Conservation (phyloP, 2,888 invertebrate species). For the Caenorhabditis virilis region DNA sequence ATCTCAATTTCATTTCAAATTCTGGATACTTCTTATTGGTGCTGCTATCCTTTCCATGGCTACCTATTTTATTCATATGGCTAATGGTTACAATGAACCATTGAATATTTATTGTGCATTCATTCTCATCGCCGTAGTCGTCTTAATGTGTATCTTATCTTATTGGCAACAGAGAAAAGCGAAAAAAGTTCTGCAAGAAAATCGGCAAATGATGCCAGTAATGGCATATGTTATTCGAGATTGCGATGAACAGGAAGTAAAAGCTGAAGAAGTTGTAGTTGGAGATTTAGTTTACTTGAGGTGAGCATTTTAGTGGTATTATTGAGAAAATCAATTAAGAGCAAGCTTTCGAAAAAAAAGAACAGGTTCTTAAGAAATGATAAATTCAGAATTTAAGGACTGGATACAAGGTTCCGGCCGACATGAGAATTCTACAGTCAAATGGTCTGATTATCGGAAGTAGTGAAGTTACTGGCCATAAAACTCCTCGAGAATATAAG, state of each 20-base stretch:
- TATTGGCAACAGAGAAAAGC: conserved; percentile 66
- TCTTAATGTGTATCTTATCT: conserved; percentile 60
- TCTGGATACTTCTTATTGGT: conserved; percentile 63
- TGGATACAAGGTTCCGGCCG: conserved; percentile 67
- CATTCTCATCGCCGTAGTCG: conserved; percentile 62
- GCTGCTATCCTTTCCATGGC: conserved; percentile 58
- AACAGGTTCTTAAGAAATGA: too few relatives aligned
- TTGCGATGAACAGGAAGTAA: conserved; percentile 80
- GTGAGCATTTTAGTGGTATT: too few relatives aligned
- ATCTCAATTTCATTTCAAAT: conserved; percentile 65
- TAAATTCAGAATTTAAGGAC: conserved; percentile 35
- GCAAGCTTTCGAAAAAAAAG: too few relatives aligned
- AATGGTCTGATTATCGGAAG: conserved; percentile 67
- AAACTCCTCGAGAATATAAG: conserved; percentile 36
- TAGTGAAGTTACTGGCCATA: conserved; percentile 50
- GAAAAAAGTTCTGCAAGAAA: conserved; percentile 57
- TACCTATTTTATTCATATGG: conserved; percentile 65
- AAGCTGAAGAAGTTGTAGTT: conserved; percentile 66
- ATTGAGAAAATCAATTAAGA: too few relatives aligned
- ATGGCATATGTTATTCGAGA: conserved; percentile 77
- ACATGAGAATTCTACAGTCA: conserved; percentile 65
- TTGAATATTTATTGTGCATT: conserved; percentile 64
- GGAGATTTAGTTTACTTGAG: conserved; percentile 52
- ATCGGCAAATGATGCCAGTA: conserved; percentile 57
- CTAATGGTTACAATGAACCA: conserved; percentile 63